Base-by-base conservation (phyloP, 2,797 vertebrate species). In the Scleropages formosus region DNA sequence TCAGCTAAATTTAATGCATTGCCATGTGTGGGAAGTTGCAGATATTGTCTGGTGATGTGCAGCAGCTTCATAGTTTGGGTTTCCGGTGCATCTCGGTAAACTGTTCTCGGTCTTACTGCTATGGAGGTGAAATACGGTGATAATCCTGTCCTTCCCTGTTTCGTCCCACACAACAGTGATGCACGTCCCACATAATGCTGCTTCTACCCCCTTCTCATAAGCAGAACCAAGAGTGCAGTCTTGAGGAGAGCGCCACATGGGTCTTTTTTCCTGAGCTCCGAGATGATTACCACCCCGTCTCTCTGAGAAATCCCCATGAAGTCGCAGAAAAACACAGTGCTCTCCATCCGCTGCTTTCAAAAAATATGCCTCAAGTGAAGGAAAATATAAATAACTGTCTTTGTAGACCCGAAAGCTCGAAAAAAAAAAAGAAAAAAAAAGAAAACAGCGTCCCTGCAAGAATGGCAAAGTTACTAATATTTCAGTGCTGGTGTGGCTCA, bases 401-500 rank as follows among this genome's bases (percentile, higher is more conserved):
- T 80, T 78, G 67, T 82, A 85, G 82, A 80, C 75, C 80, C 78
- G 18, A 0, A 75, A 71, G 84, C 85, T 70, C 71, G 78, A 82
- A 85, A 82, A 83, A 87, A 89, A 78, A 85, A n/a, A n/a, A n/a
- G n/a, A n/a, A n/a, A n/a, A n/a, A n/a, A n/a, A n/a, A n/a, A n/a
- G n/a, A n/a, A n/a, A 81, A 62, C 73, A 66, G 82, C 78, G 71
- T 81, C 84, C 87, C 72, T 67, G 73, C 68, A 70, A 78, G 78
- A 88, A 86, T 82, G 31, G 26, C 26, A 60, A 59, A 68, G 26
- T 46, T 59, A 68, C 76, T 81, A 86, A 89, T 90, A 80, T 88
- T 79, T 84, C 84, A 85, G 75, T 31, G 15, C 53, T 81, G 87
- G 89, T 86, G 86, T 88, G 87, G 83, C 87, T 88, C 88, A 89